Evolutionary conservation across 2,113 vertebrate species (phyloP).

Genomic region (Oplegnathus fasciatus): DNA sequence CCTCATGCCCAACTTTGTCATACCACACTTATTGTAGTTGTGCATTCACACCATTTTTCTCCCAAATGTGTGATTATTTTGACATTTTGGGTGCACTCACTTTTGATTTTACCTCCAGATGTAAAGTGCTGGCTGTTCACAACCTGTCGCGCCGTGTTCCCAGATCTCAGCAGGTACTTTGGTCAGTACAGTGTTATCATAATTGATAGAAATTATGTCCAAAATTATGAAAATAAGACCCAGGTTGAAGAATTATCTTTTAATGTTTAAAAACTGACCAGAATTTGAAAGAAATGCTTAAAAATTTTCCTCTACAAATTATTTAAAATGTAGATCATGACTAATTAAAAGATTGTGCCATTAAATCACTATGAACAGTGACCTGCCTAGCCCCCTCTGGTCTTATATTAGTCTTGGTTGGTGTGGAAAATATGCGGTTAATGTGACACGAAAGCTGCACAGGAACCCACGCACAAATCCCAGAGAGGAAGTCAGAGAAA

Average conservation of each 20-base stretch:
- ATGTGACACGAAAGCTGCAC: slow-evolving; percentile 22
- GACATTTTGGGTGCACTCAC: not conserved
- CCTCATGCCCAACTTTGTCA: not conserved
- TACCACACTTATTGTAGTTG: not conserved
- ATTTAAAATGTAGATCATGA: slow-evolving; percentile 5
- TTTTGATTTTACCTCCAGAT: not conserved
- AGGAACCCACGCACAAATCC: slow-evolving; percentile 24
- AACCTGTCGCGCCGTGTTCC: not conserved
- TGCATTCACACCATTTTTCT: not conserved
- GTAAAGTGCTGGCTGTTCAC: not conserved
- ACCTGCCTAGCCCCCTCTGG: not conserved
- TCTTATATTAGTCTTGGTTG: slow-evolving; percentile 37
- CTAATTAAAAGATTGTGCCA: not conserved
- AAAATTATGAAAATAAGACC: not conserved
- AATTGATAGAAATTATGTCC: not conserved
- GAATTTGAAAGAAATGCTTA: not conserved
- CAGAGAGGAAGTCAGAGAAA: slow-evolving; percentile 32
- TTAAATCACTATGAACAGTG: not conserved
- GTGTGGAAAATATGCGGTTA: slow-evolving; percentile 42
- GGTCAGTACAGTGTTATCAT: not conserved
- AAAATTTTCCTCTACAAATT: not conserved
- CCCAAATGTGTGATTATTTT: not conserved
- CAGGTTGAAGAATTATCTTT: not conserved
- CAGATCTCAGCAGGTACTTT: not conserved
- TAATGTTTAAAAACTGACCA: not conserved